Base-by-base conservation (phyloP, 1,140 invertebrate genomes). In the Rhopalosiphum maidis region DNA sequence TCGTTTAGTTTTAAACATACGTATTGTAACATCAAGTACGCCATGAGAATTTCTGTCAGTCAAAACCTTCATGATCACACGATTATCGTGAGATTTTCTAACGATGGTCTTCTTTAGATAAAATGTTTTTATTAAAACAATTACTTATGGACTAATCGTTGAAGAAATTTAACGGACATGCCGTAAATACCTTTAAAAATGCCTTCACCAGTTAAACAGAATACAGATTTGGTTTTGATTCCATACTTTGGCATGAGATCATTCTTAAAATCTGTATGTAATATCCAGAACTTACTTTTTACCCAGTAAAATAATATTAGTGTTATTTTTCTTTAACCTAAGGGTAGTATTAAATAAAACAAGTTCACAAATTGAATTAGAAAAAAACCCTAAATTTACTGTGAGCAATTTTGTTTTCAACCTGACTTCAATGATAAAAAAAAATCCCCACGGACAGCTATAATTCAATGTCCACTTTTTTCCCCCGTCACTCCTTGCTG, bases 391-490 rank as follows among this genome's bases (percentile, higher is more conserved):
- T 18, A 68, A 30, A 68, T 77, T 77, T n/a, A 6, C 60, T 77
- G 60, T 77, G 60, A 77, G 15, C 30, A 35, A 77, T 77, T 77
- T 77, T 18, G 60, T 77, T n/a, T 77, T 4, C 15, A 18, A 77
- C 30, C n/a, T n/a, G 60, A 77, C 30, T 77, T n/a, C 9, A 4
- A 77, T 4, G 4, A 77, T n/a, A 77, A 77, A 77, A 77, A n/a
- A 77, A 18, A n/a, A 77, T 77, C 30, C 11, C 30, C 4, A 35
- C 5, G n/a, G 4, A 77, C 30, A n/a, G 60, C 60, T 77, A 77
- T 77, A n/a, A 77, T 77, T 77, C n/a, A 77, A 18, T 77, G n/a
- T 77, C n/a, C 60, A 77, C n/a, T 77, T 77, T 77, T 30, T 77
- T n/a, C 60, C 30, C 30, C 60, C 60, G n/a, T n/a, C 60, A n/a